A percentile compares a stretch with the other conserved stretches of the same genome.
These are phyloP conservation scores for Gopherus flavomarginatus DNA, from an alignment of 2,113 vertebrate genomes.

Conservation along the genomic window DNA sequence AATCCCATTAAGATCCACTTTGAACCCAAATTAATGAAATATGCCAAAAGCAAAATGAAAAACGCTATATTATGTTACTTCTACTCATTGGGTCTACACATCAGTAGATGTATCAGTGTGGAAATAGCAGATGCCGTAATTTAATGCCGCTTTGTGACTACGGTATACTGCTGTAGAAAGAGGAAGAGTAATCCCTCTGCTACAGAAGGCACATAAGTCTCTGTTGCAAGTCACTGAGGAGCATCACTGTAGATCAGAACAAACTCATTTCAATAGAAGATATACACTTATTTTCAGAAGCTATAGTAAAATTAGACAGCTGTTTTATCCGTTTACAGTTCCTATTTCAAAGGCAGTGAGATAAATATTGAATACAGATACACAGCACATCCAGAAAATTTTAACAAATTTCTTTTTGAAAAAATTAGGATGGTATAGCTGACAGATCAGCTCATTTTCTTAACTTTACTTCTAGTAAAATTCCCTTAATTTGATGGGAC, in stretches of 20 bases:
- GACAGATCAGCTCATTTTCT: slow-evolving; percentile 1
- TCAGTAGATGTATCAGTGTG: background rate
- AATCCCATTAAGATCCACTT: background rate
- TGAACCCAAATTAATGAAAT: background rate
- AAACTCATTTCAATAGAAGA: background rate
- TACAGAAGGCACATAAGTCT: background rate
- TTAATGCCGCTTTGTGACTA: background rate
- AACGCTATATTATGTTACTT: background rate
- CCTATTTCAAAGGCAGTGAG: slow-evolving; percentile 1
- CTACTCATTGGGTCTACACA: background rate
- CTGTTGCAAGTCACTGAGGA: background rate
- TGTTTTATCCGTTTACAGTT: background rate
- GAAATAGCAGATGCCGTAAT: background rate
- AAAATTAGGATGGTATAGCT: background rate
- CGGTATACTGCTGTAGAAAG: background rate
- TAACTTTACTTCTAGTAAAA: background rate
- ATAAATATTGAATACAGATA: slow-evolving; percentile 8
- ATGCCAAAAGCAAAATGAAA: background rate
- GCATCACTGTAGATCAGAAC: background rate
- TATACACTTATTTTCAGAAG: background rate
- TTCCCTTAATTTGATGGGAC: background rate
- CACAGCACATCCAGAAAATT: slow-evolving; percentile 16
- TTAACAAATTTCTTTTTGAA: background rate
- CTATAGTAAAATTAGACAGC: background rate
- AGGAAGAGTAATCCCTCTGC: background rate